Conservation (phyloP, 2,797 vertebrate genomes). For the Syndactyla subalaris region DNA sequence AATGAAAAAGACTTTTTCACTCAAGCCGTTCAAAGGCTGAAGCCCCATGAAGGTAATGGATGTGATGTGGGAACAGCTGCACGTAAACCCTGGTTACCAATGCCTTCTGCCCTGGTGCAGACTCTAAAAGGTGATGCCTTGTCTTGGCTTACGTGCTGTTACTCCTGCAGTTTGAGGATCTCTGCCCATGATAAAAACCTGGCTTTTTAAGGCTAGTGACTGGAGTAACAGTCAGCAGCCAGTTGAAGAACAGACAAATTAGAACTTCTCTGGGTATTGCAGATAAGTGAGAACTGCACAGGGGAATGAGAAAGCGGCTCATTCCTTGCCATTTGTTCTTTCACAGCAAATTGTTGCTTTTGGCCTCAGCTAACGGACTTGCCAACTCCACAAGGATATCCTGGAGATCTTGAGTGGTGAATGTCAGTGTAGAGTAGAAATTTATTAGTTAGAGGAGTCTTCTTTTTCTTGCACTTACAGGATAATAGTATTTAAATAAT, state of each 20-base stretch:
- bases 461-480: not conserved
- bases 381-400: accelerated
- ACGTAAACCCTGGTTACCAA: not conserved
- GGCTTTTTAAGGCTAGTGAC: not conserved
- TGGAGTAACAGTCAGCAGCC: not conserved
- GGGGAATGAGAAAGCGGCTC: not conserved
- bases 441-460: not conserved
- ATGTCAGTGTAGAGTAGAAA: not conserved
- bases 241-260: not conserved
- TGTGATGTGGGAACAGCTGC: not conserved
- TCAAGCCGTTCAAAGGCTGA: not conserved
- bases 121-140: not conserved
- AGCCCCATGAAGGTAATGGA: not conserved
- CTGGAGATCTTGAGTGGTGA: not conserved
- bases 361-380: not conserved
- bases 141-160: not conserved
- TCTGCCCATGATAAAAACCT: not conserved
- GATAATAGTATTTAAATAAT: not conserved
- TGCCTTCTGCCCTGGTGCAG: not conserved
- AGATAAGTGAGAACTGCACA: not conserved
- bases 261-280: not conserved
- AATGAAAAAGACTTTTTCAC: not conserved
- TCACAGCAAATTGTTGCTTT: not conserved
- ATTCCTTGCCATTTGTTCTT: not conserved
- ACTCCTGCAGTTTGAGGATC: accelerated